Percentiles rank a stretch among this genome's conserved stretches.
Evolutionary conservation across 30 jellyfish, hydroid and myxozoan species (phyloP).

Genomic region (Phacellophora camtschatica): DNA sequence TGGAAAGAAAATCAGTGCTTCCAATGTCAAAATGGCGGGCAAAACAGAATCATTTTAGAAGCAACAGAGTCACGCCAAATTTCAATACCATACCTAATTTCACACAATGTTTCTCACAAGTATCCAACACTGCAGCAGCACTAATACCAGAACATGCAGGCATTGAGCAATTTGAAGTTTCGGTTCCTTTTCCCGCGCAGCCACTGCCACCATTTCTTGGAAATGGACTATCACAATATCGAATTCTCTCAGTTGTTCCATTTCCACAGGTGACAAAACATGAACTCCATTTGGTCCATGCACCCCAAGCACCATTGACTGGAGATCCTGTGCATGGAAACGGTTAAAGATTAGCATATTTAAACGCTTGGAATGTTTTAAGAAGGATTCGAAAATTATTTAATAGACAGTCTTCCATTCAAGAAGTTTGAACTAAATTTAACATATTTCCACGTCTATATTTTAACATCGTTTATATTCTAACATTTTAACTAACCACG

Average conservation of each 20-base stretch:
- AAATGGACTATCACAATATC: constrained; percentile 59
- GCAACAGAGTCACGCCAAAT: no score
- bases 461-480: no score
- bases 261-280: constrained; percentile 51
- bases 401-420: no score
- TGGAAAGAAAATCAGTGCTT: no score
- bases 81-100: constrained; percentile 2
- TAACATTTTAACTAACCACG: no score
- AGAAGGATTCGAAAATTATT: no score
- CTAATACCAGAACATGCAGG: constrained; percentile 39
- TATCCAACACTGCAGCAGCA: constrained; percentile 7
- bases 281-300: constrained; percentile 26
- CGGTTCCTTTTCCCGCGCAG: constrained; percentile 6
- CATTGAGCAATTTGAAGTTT: not conserved
- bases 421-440: no score
- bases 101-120: constrained; percentile 15
- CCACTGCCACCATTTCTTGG: constrained; percentile 51
- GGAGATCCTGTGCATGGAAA: constrained; percentile 57
- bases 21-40: no score
- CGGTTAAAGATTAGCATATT: no score
- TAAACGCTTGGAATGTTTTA: no score
- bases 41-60: no score
- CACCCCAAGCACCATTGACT: constrained; percentile 24
- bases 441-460: no score
- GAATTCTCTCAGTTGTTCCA: constrained; percentile 29